These are phyloP conservation scores for Drosophila pseudoananassae DNA, from an alignment of 1,140 invertebrate genomes.

Conservation along the genomic window DNA sequence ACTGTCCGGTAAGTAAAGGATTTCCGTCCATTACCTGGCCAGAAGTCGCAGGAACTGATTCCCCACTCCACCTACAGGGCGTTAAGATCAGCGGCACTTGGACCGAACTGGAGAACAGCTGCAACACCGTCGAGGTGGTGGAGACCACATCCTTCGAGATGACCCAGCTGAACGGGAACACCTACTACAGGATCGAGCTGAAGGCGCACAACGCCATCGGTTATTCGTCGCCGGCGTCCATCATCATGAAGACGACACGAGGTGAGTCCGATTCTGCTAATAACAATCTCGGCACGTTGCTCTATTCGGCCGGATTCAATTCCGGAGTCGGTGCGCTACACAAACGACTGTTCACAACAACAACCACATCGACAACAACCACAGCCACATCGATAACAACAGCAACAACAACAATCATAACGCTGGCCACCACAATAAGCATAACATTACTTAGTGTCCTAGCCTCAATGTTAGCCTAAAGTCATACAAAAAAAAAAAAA, in stretches of 20 bases:
- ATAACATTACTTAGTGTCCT: constrained; percentile 83
- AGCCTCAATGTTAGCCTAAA: constrained; percentile 83
- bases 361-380: constrained; percentile 69
- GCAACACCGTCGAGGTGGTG: constrained; percentile 85
- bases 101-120: constrained; percentile 86
- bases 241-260: constrained; percentile 92
- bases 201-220: constrained; percentile 94
- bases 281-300: constrained; percentile 84
- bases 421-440: constrained; percentile 82
- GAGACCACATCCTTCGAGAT: constrained; percentile 88
- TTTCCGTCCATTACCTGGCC: too few relatives aligned
- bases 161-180: constrained; percentile 88
- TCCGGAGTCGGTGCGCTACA: constrained; percentile 82
- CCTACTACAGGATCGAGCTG: constrained; percentile 92
- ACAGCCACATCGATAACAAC: constrained; percentile 68
- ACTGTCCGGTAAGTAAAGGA: constrained; percentile 88
- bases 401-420: constrained; percentile 74
- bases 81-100: constrained; percentile 87
- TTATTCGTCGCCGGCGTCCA: constrained; percentile 89
- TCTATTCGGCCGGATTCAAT: constrained; percentile 83
- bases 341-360: constrained; percentile 76
- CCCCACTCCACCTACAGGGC: constrained; percentile 79
- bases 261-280: constrained; percentile 88
- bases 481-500: constrained; percentile 15
- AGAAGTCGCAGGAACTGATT: not conserved